Evolutionary conservation across 1,140 invertebrate species (phyloP).

Genomic region (Hestina assimilis): DNA sequence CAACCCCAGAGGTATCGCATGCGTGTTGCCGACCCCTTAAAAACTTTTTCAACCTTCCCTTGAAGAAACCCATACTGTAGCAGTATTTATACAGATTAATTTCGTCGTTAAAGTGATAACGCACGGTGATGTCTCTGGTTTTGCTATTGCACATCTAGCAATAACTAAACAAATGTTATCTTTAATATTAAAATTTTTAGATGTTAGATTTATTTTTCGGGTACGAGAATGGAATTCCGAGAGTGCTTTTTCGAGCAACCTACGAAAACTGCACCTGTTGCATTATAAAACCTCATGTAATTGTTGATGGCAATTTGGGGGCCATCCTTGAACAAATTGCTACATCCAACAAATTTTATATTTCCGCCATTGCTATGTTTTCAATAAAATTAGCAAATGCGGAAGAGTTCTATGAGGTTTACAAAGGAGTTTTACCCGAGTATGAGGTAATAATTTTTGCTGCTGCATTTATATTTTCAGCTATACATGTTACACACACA

Average conservation of each 20-base stretch:
- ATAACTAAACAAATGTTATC: too few species aligned
- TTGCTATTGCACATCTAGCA: too few species aligned
- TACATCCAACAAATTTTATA: constrained; percentile 84
- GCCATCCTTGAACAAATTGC: constrained; percentile 87
- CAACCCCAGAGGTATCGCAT: too few species aligned
- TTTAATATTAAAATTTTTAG: constrained; percentile 39
- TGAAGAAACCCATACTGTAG: too few species aligned
- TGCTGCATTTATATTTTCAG: not conserved
- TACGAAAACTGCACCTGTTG: constrained; percentile 89
- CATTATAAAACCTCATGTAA: constrained; percentile 93
- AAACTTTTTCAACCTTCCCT: too few species aligned
- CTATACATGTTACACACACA: too few species aligned
- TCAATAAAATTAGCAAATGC: constrained; percentile 87
- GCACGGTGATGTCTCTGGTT: too few species aligned
- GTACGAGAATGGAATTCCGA: constrained; percentile 61
- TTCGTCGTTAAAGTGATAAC: too few species aligned
- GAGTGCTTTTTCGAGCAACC: constrained; percentile 79
- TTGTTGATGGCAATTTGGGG: constrained; percentile 85
- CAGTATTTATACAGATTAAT: too few species aligned
- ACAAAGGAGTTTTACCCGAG: constrained; percentile 91
- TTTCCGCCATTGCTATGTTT: constrained; percentile 90
- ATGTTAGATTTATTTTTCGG: constrained; percentile 83
- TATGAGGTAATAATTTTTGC: constrained; percentile 85
- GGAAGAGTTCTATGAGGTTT: constrained; percentile 95
- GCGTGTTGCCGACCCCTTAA: too few species aligned